Base-by-base conservation (phyloP, 64 coral and sea anemone genomes). In the Montipora cactus region DNA sequence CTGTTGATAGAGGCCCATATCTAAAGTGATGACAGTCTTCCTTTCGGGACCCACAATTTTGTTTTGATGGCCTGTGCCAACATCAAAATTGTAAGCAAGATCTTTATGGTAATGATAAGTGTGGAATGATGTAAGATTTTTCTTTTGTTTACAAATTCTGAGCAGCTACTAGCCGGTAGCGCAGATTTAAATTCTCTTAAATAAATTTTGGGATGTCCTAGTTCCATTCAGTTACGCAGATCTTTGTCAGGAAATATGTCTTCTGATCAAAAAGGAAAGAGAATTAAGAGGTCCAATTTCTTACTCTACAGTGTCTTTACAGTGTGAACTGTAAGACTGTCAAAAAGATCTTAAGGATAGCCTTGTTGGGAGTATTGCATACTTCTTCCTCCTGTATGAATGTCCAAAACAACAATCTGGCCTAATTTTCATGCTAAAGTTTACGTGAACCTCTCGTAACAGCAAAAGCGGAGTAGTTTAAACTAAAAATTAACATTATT, bases 131-230 rank as follows among this genome's bases (percentile, higher is more conserved):
- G 8, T 4, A 23, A 23, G 21, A 37, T 37, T 37, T 37, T 23
- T 44, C 25, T 83, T 58, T 21, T 66, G 64, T 83, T 44, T 53
- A 53, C 23, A 62, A 83, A 83, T 83, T 83, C 81, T 61, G 64
- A 83, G 81, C 81, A 83, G 57, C 52, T 89, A 89, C 46, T 44
- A 89, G 59, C 25, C 22, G 21, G 77, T 71, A 44, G 37, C 13
- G 55, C 72, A 89, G 74, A 71, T 16, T 58, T 76, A 44, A 89
- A 89, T 75, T 53, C 74, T 58, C 77, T 75, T 89, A 75, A 89
- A 55, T 57, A 89, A 77, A 58, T 62, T 89, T 89, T 21, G 71
- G 74, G 87, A 89, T 53, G 77, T 58, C 13, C 7, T 37, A 37
- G 28, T 1, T 37, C 28, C 28, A 37, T 37, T 37, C 28, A 37